Evolutionary conservation across 1,140 invertebrate genomes (phyloP).

Genomic region (Euwallacea similis): DNA sequence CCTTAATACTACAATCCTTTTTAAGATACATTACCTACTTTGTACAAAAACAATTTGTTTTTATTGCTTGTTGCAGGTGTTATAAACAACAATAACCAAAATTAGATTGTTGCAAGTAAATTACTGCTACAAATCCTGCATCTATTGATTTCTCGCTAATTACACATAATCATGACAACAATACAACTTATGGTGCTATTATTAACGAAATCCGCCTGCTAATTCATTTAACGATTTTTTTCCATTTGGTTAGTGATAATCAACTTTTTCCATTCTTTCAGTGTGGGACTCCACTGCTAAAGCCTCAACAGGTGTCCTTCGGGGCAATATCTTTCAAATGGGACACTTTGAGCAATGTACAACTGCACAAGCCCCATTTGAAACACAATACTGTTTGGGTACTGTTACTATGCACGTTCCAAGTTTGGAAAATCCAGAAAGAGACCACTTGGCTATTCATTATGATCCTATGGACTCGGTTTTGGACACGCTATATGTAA

Average conservation of each 20-base stretch:
- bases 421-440: slow-evolving; percentile 46
- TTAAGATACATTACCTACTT: no score
- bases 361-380: slow-evolving; percentile 54
- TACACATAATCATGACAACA: no score
- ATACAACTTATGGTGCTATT: no score
- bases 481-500: slow-evolving; percentile 60
- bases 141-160: no score
- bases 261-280: slow-evolving; percentile 43
- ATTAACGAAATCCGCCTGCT: not conserved
- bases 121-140: no score
- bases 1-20: no score
- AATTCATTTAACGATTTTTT: not conserved
- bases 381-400: slow-evolving; percentile 61
- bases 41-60: no score
- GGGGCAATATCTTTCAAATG: slow-evolving; percentile 61
- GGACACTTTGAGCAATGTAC: slow-evolving; percentile 68
- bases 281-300: slow-evolving; percentile 66
- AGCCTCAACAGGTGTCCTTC: slow-evolving; percentile 60
- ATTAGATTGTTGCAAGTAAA: no score
- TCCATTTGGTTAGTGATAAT: not conserved
- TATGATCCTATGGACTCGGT: slow-evolving; percentile 56
- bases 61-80: no score
- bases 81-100: no score
- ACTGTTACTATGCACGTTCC: slow-evolving; percentile 53
- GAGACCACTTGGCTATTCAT: slow-evolving; percentile 50